Evolutionary conservation across 2,797 vertebrate genomes (phyloP), one percentile per base, ranked within the genome.

Genomic region (Pygocentrus nattereri): DNA sequence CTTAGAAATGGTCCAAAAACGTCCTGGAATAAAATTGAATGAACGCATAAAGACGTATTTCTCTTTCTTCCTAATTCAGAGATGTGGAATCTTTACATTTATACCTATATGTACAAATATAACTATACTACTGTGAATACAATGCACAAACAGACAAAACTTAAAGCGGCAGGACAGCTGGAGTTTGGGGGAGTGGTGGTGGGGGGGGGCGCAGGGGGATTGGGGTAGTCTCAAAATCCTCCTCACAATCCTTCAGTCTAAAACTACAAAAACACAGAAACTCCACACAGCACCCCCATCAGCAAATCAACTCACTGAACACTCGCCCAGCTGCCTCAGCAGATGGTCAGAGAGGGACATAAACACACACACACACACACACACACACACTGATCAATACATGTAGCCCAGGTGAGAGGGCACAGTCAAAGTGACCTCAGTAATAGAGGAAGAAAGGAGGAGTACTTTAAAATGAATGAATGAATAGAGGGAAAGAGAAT

Each of bases 241-340:
- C 13, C 49, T 38, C 18, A 56, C 74, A 76, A 19, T 34, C 56
- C 52, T 34, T 59, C 41, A 71, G 62, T 50, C 69, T 34, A 74
- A 58, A 54, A 8, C n/a, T 16, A 54, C 49, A 58, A 5, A 54
- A 23, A 67, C 59, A 54, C 68, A 56, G 61, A 69, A 27, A 49
- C 54, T 25, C 56, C 27, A 76, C 30, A 41, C 79, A 25, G 44
- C 67, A 47, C 67, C 23, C 76, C 38, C 74, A 67, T n/a, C 59
- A 30, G 25, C 61, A 30, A 47, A 62, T 65, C 75, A 47, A 44
- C 41, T 44, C 41, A 30, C 31, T n/a, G 15, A 61, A 78, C 69
- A 78, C 59, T 69, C 76, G 54, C 75, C 59, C 79, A 88, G 81
- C 87, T 84, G 87, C 84, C 82, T 78, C 67, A 84, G 82, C 87